These are phyloP conservation scores for Urophycis tenuis DNA, from an alignment of 2,797 vertebrate species.

Conservation along the genomic window DNA sequence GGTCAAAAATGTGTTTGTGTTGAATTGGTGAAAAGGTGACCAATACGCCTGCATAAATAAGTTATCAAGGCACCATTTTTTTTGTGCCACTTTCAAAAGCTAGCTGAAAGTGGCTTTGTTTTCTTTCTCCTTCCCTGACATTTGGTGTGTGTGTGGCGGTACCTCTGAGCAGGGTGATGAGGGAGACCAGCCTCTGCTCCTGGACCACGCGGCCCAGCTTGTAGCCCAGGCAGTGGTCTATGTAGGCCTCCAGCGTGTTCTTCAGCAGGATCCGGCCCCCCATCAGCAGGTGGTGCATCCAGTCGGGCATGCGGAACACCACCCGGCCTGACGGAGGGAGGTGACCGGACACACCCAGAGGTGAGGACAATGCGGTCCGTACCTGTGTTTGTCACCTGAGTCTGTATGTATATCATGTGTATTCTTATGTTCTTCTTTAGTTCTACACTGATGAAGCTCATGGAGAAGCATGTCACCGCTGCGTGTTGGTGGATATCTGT, in stretches of 20 bases:
- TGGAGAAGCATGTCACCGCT: too few relatives aligned
- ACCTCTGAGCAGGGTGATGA: conserved; percentile 95
- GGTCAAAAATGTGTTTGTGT: background rate
- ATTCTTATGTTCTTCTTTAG: too few relatives aligned
- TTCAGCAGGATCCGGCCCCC: conserved; percentile 90
- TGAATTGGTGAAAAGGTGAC: background rate
- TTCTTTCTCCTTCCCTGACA: background rate
- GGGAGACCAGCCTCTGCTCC: conserved; percentile 89
- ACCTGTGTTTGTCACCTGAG: too few relatives aligned
- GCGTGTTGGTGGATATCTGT: too few relatives aligned
- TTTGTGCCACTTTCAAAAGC: background rate
- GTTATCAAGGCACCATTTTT: too few relatives aligned
- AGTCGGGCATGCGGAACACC: conserved; percentile 89
- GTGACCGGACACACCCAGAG: too few relatives aligned
- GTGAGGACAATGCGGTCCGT: too few relatives aligned
- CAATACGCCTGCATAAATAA: too few relatives aligned
- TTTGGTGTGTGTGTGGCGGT: background rate
- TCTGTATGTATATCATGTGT: too few relatives aligned
- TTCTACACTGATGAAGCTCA: background rate
- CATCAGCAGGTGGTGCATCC: conserved; percentile 93
- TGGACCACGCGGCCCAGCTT: conserved; percentile 87
- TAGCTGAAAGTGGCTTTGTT: background rate
- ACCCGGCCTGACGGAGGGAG: conserved; percentile 73
- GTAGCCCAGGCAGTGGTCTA: conserved; percentile 80
- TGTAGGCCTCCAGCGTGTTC: conserved; percentile 88